phyloP scores from a whole-genome alignment of 2,888 invertebrate genomes.

The Vannuccia rotundouncinata region DNA sequence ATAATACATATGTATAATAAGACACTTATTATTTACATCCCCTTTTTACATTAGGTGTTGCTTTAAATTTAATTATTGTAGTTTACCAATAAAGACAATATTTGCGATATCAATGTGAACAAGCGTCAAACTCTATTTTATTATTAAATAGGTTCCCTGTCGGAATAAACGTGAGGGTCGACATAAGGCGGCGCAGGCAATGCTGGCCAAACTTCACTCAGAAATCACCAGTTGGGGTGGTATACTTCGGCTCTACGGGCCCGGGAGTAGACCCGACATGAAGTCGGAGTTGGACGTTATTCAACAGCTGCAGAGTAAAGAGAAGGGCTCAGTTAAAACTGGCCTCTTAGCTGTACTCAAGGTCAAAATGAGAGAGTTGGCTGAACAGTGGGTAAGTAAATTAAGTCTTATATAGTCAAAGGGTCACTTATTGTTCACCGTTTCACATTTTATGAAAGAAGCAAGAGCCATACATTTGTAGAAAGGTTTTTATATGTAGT shows the following conservation, averaged over 20 bases:
- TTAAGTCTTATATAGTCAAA: no score
- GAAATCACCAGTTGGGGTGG: conserved; percentile 91
- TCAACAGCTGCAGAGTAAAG: conserved; percentile 23
- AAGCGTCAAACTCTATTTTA: not conserved
- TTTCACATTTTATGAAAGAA: no score
- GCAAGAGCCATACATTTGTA: no score
- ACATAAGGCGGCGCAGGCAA: conserved; percentile 86
- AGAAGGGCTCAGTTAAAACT: conserved; percentile 31
- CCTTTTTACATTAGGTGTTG: no score
- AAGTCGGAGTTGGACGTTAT: conserved; percentile 24
- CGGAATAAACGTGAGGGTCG: conserved; percentile 93
- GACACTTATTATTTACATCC: not conserved
- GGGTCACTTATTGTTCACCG: no score
- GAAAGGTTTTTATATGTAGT: no score
- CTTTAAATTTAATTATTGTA: no score
- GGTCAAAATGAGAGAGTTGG: conserved; percentile 32
- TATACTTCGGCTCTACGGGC: conserved; percentile 81
- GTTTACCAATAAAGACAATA: no score
- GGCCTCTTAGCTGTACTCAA: conserved; percentile 29
- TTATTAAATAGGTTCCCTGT: conserved; percentile 64
- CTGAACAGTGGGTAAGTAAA: conserved; percentile 41
- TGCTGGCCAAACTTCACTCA: conserved; percentile 77
- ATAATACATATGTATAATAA: not conserved
- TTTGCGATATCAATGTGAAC: no score
- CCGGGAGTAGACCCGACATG: conserved; percentile 65